These are phyloP conservation scores for Drosophila mimica DNA, from an alignment of 2,888 invertebrate genomes.

Conservation along the genomic window DNA sequence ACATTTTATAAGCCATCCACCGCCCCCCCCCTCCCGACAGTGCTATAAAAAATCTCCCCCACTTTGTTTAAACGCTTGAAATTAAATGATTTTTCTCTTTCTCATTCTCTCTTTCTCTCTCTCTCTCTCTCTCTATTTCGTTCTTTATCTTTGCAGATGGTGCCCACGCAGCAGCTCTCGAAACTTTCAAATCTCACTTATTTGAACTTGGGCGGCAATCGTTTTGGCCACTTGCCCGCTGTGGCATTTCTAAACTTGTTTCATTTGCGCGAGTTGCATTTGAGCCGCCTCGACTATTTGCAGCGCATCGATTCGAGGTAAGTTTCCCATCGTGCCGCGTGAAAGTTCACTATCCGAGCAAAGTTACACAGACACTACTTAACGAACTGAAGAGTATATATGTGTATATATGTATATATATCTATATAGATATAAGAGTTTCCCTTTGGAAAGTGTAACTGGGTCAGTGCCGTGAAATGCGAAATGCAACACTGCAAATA, in stretches of 20 bases:
- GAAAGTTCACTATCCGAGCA: conserved; percentile 32
- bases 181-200: conserved; percentile 91
- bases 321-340: conserved; percentile 56
- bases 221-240: conserved; percentile 89
- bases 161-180: conserved; percentile 91
- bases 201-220: conserved; percentile 92
- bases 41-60: conserved; percentile 37
- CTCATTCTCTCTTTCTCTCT: neutral
- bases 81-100: conserved; percentile 45
- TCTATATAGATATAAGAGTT: neutral
- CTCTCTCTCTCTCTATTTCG: neutral
- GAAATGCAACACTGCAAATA: conserved; percentile 30
- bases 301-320: conserved; percentile 89
- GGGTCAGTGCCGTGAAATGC: conserved; percentile 40
- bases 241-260: conserved; percentile 94
- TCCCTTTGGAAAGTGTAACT: conserved; percentile 28
- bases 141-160: conserved; percentile 81
- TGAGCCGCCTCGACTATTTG: conserved; percentile 89
- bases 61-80: conserved; percentile 54
- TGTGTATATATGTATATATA: neutral
- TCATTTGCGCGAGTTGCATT: conserved; percentile 90
- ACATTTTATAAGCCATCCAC: conserved; percentile 55
- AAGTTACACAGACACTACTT: conserved; percentile 26
- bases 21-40: neutral
- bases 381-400: conserved; percentile 18